Conservation (phyloP, 2,888 invertebrate genomes). For the Sthenelais limicola region DNA sequence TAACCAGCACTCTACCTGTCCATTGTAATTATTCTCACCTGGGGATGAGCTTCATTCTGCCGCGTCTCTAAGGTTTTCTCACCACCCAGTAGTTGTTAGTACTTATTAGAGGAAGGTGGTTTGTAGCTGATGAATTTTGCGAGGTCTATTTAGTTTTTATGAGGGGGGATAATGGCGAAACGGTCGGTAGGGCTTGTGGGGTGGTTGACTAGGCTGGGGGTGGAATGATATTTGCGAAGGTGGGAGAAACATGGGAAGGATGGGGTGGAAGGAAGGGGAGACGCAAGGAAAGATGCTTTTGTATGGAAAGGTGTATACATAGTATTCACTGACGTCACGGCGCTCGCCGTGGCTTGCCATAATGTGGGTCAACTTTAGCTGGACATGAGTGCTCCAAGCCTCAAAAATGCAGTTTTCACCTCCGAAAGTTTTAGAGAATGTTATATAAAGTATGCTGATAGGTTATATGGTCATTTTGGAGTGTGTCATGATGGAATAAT, state of each 20-base stretch:
- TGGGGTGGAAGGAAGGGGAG: constrained; percentile 10
- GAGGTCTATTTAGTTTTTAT: background rate
- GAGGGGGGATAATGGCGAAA: too few relatives aligned
- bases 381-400: too few relatives aligned
- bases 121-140: background rate
- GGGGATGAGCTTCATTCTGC: background rate
- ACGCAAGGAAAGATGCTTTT: background rate
- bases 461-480: too few relatives aligned
- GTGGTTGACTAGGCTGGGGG: background rate
- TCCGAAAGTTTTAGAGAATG: too few relatives aligned
- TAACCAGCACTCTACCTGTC: constrained; percentile 35
- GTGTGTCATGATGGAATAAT: too few relatives aligned
- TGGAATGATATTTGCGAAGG: background rate
- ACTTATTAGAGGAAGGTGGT: background rate
- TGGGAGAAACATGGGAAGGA: too few relatives aligned
- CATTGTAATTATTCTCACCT: constrained; percentile 25
- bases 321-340: too few relatives aligned
- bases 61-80: background rate
- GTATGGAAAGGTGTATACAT: too few relatives aligned
- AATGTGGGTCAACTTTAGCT: too few relatives aligned
- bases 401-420: too few relatives aligned
- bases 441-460: too few relatives aligned
- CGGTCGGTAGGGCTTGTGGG: background rate
- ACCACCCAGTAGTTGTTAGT: background rate
- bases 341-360: too few relatives aligned